These are phyloP conservation scores for Puffinus mauretanicus DNA, from an alignment of 2,113 vertebrate genomes.

Conservation along the genomic window DNA sequence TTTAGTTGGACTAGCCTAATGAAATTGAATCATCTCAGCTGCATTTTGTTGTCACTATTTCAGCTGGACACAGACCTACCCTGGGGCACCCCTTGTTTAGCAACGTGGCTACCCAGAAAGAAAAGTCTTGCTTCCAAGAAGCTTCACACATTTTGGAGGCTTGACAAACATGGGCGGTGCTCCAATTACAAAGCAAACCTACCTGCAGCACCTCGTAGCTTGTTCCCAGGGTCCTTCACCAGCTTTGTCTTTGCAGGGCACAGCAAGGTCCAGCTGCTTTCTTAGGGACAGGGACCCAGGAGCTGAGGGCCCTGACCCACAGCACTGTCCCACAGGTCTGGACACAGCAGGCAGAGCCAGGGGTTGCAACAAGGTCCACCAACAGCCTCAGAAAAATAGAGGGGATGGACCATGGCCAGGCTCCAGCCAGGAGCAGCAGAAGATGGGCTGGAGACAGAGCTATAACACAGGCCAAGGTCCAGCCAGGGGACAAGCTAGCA, in stretches of 20 bases:
- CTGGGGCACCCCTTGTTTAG: neutral
- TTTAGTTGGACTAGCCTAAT: neutral
- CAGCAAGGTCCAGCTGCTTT: neutral
- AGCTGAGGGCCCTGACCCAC: neutral
- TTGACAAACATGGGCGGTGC: accelerated
- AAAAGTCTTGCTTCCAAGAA: neutral
- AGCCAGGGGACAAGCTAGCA: neutral
- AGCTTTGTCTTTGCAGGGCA: neutral
- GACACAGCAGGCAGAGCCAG: accelerated
- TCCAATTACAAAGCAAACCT: neutral
- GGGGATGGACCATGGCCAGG: too few relatives aligned
- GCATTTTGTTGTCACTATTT: neutral
- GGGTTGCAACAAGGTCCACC: accelerated
- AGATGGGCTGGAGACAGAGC: neutral
- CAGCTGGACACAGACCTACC: neutral
- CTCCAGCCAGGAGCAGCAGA: neutral
- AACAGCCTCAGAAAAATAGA: neutral
- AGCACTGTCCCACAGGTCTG: neutral
- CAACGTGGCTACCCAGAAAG: neutral
- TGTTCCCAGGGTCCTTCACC: neutral
- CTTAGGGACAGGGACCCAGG: neutral
- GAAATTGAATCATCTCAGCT: neutral
- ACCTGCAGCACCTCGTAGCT: neutral
- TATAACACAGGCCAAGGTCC: neutral
- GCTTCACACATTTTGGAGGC: neutral